Conservation (phyloP, 1,140 invertebrate species). For the Drosophila mauritiana region DNA sequence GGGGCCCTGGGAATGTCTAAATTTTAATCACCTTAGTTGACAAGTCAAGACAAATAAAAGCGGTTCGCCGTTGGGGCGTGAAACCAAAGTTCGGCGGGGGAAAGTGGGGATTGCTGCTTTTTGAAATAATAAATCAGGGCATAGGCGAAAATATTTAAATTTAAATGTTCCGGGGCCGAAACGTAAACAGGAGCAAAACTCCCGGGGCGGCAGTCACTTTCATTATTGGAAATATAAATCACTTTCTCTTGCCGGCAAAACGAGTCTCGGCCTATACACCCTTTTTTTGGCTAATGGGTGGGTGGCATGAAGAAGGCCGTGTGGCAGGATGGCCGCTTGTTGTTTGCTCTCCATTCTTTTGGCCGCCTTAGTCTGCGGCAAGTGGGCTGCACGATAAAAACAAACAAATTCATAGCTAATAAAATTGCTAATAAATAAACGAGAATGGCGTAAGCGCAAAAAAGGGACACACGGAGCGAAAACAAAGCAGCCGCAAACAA, state of each 20-base stretch:
- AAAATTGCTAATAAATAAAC: slow-evolving; percentile 84
- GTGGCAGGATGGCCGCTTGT: slow-evolving; percentile 15
- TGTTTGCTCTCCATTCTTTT: slow-evolving; percentile 36
- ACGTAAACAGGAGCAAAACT: slow-evolving; percentile 42
- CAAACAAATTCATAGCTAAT: slow-evolving; percentile 84
- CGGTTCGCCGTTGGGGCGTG: slow-evolving; percentile 62
- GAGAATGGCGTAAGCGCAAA: slow-evolving; percentile 79
- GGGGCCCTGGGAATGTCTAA: slow-evolving; percentile 37
- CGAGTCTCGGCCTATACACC: slow-evolving; percentile 44
- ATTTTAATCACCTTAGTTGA: slow-evolving; percentile 79
- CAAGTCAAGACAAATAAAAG: slow-evolving; percentile 75
- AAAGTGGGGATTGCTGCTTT: slow-evolving; percentile 8
- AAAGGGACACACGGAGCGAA: slow-evolving; percentile 74
- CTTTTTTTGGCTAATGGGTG: slow-evolving; percentile 47
- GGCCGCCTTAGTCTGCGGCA: slow-evolving; percentile 42
- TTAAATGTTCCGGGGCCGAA: slow-evolving; percentile 72
- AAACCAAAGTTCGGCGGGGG: slow-evolving; percentile 41
- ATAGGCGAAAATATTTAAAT: slow-evolving; percentile 83
- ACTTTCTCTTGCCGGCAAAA: slow-evolving; percentile 71
- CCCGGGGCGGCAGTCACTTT: slow-evolving; percentile 64
- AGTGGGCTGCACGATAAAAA: slow-evolving; percentile 72
- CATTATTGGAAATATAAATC: slow-evolving; percentile 83
- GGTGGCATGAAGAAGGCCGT: slow-evolving; percentile 1
- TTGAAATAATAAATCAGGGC: slow-evolving; percentile 71
- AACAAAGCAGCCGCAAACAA: slow-evolving; percentile 77